These are phyloP conservation scores for Chionomys nivalis DNA, from an alignment of 2,113 vertebrate genomes.

Conservation along the genomic window DNA sequence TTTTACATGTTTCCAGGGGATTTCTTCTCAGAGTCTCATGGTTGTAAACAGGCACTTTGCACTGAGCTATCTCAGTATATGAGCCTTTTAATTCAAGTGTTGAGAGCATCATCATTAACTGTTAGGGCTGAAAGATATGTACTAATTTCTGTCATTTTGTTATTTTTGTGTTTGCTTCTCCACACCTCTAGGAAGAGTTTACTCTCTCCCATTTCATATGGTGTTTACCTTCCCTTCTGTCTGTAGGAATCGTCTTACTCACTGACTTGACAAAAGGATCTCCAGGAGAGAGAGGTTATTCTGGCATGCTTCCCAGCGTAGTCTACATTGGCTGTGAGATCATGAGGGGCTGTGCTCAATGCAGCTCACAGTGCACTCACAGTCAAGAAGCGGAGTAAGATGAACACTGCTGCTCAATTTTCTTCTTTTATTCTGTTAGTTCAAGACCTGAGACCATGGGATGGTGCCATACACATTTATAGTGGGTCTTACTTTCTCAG, in stretches of 20 bases:
- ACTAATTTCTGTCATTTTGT: neutral
- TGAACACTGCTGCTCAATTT: no score
- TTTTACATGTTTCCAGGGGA: neutral
- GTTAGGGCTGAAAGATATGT: neutral
- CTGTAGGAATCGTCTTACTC: neutral
- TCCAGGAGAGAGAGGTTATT: neutral
- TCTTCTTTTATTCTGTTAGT: neutral
- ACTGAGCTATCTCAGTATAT: neutral
- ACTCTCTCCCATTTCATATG: neutral
- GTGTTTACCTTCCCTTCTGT: neutral
- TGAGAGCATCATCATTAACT: neutral
- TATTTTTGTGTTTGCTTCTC: neutral
- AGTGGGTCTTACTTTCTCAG: neutral
- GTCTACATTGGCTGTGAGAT: neutral
- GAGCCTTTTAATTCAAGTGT: neutral
- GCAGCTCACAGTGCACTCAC: neutral
- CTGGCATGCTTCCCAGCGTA: neutral
- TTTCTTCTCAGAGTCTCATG: neutral
- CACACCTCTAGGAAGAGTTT: neutral
- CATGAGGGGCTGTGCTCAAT: neutral
- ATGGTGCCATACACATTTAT: neutral
- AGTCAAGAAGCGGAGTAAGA: neutral
- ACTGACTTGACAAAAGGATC: neutral
- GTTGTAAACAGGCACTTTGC: neutral
- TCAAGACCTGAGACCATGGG: no score